A percentile compares a stretch with the other conserved stretches of the same genome.
Conservation (phyloP, 2,797 vertebrate genomes). For the Myripristis murdjan region DNA sequence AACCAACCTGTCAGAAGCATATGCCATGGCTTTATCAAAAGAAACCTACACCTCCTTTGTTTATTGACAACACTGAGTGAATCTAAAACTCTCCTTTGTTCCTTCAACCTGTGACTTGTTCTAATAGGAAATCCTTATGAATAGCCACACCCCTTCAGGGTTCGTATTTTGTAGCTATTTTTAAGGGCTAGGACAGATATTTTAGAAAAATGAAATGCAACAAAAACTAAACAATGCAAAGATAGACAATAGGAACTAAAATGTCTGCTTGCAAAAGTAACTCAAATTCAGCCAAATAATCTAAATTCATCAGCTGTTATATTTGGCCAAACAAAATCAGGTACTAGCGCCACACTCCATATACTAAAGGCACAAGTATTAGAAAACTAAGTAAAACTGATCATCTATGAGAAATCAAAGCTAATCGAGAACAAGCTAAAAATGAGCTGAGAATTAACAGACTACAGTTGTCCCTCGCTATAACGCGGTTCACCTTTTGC, state of each 20-base stretch:
- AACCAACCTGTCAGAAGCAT: background rate
- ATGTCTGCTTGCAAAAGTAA: background rate
- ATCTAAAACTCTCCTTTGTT: background rate
- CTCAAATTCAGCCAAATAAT: background rate
- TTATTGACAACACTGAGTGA: conserved; percentile 9
- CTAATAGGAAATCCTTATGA: conserved; percentile 16
- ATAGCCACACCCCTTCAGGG: background rate
- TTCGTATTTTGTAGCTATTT: background rate
- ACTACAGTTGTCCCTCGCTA: no score
- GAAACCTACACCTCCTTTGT: background rate
- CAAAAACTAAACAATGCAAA: background rate
- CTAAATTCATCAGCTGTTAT: no score
- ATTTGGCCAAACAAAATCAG: no score
- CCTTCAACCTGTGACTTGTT: background rate
- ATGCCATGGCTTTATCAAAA: background rate
- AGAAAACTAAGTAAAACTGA: background rate
- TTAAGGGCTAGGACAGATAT: no score
- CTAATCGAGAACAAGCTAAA: background rate
- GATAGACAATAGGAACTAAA: background rate
- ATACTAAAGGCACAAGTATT: no score
- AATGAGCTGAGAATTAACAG: background rate
- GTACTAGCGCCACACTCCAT: no score
- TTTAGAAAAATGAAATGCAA: background rate
- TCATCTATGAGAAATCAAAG: background rate
- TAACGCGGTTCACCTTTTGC: no score